A percentile compares a stretch with the other conserved stretches of the same genome.
Evolutionary conservation across 2,888 invertebrate species (phyloP).

Genomic region (Teleiodes luculella): DNA sequence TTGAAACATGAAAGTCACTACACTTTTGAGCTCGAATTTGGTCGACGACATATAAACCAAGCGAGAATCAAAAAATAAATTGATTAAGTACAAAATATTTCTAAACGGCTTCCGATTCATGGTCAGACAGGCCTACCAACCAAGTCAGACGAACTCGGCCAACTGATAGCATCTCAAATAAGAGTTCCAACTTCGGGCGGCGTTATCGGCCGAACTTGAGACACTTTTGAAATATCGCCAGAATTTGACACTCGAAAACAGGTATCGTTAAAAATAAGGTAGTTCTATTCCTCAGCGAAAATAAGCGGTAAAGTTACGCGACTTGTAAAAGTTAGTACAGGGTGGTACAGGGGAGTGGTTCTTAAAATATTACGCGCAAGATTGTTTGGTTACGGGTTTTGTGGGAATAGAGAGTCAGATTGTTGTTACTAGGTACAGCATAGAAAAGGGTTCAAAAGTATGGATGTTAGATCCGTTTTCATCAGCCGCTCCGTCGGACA

Average conservation of each 20-base stretch:
- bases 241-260: slow-evolving; percentile 20
- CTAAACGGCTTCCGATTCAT: neutral
- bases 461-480: no score
- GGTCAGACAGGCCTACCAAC: neutral
- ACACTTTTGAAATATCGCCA: slow-evolving; percentile 20
- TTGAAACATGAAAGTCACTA: no score
- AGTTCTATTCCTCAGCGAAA: slow-evolving; percentile 1
- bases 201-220: slow-evolving; percentile 17
- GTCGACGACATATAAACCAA: no score
- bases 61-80: no score
- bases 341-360: neutral
- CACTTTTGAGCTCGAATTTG: no score
- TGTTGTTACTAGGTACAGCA: no score
- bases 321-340: neutral
- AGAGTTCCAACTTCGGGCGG: slow-evolving; percentile 10
- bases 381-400: no score
- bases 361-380: neutral
- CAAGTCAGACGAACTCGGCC: neutral
- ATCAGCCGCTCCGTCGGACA: no score
- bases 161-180: slow-evolving; percentile 22
- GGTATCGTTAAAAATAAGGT: slow-evolving; percentile 13
- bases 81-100: no score
- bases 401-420: no score
- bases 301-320: neutral
- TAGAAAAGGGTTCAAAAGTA: no score